Percentiles rank a stretch among this genome's conserved stretches.
Evolutionary conservation across 2,113 vertebrate species (phyloP).

Genomic region (Pycnonotus jocosus): DNA sequence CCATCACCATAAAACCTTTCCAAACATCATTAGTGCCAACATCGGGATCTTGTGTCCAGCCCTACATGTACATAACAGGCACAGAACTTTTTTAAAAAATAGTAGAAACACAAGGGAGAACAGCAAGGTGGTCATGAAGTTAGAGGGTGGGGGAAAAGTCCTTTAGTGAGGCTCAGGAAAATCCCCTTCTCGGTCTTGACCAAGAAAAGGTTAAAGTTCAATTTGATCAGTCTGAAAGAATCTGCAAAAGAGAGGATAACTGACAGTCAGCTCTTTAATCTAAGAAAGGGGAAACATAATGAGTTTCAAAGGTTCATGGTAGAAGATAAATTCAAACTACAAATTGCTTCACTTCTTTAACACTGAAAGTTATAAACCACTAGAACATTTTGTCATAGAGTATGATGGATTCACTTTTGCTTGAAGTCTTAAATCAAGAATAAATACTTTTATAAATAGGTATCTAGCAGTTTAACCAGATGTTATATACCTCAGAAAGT

Average conservation of each 20-base stretch:
- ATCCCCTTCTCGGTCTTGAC: neutral
- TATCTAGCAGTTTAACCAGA: constrained; percentile 1
- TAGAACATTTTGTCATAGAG: neutral
- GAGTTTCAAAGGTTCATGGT: neutral
- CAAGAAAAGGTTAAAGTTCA: neutral
- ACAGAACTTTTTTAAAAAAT: neutral
- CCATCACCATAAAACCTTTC: neutral
- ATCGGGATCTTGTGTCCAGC: neutral
- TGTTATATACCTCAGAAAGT: neutral
- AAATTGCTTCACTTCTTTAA: constrained; percentile 31
- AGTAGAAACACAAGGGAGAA: neutral
- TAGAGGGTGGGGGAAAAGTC: fast-evolving
- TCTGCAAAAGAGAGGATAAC: neutral
- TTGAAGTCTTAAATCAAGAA: constrained; percentile 24
- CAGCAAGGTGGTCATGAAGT: neutral
- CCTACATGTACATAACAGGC: neutral
- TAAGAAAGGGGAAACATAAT: neutral
- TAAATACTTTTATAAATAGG: constrained; percentile 27
- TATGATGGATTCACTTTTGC: neutral
- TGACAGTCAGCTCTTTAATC: neutral
- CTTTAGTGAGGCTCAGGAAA: neutral
- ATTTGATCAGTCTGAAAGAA: neutral
- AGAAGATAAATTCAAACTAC: constrained; percentile 37
- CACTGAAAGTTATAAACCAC: constrained; percentile 19
- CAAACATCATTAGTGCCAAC: neutral